Conservation (phyloP, 1,140 invertebrate species). For the Zaprionus nigranus region DNA sequence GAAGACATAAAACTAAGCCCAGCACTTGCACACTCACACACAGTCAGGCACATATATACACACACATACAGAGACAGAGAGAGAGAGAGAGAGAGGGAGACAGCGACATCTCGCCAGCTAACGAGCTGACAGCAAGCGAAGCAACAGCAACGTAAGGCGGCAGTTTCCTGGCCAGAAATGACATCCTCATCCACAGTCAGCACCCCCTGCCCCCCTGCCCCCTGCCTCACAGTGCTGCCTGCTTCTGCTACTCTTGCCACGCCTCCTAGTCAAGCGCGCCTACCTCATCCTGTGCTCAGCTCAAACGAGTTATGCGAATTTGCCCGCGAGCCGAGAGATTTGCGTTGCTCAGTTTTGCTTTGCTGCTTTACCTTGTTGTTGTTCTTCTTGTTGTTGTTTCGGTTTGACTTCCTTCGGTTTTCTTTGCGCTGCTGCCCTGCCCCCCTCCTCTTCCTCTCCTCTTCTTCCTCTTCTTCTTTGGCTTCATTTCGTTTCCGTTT, state of each 20-base stretch:
- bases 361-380: not conserved
- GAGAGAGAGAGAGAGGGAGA: constrained; percentile 7
- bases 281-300: constrained; percentile 18
- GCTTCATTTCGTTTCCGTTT: constrained; percentile 40
- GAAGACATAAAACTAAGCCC: constrained; percentile 57
- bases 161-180: constrained; percentile 60
- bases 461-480: constrained; percentile 14
- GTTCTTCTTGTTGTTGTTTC: constrained; percentile 11
- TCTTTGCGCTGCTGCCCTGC: constrained; percentile 7
- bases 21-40: not conserved
- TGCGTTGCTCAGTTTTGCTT: constrained; percentile 56
- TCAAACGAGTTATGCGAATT: constrained; percentile 74
- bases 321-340: constrained; percentile 67
- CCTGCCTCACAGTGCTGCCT: too few species aligned
- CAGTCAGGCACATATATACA: not conserved
- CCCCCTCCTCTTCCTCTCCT: not conserved
- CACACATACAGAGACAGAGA: not conserved
- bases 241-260: not conserved
- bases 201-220: not conserved
- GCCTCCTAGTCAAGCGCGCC: not conserved
- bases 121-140: constrained; percentile 44
- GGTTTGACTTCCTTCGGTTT: constrained; percentile 26
- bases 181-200: constrained; percentile 31
- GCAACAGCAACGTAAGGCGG: constrained; percentile 29
- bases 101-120: constrained; percentile 41